phyloP scores from a whole-genome alignment of 2,888 invertebrate genomes.

The Steinernema carpocapsae region DNA sequence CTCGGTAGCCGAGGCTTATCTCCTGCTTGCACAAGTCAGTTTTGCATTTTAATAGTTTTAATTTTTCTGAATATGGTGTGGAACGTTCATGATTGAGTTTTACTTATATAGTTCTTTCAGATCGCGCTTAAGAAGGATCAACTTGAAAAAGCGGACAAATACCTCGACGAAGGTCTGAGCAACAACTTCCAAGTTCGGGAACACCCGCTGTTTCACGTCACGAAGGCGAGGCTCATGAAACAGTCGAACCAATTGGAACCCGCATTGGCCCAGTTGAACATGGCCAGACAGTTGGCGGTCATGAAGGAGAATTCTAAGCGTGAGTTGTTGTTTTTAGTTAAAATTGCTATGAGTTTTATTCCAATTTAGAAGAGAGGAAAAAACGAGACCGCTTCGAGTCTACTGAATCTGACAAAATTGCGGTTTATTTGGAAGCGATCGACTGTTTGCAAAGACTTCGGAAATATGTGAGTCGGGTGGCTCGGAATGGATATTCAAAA shows the following conservation, averaged over 20 bases:
- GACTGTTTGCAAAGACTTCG: slow-evolving; percentile 73
- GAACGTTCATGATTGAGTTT: too few relatives aligned
- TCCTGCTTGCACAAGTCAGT: slow-evolving; percentile 77
- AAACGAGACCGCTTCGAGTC: slow-evolving; percentile 31
- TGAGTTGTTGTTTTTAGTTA: background rate
- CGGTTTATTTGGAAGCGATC: slow-evolving; percentile 84
- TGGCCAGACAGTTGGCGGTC: slow-evolving; percentile 78
- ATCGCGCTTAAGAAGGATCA: slow-evolving; percentile 59
- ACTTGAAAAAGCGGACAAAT: slow-evolving; percentile 73
- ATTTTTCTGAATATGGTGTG: background rate
- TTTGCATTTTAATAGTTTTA: background rate
- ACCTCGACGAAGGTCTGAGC: slow-evolving; percentile 86
- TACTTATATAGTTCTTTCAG: too few relatives aligned
- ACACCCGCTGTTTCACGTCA: slow-evolving; percentile 86
- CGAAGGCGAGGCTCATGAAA: slow-evolving; percentile 83
- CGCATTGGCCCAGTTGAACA: slow-evolving; percentile 79
- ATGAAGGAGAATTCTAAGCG: slow-evolving; percentile 69
- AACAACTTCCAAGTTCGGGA: slow-evolving; percentile 90
- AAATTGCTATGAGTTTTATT: background rate
- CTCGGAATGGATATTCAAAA: background rate
- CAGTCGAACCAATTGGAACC: slow-evolving; percentile 78
- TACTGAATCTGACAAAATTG: slow-evolving; percentile 77
- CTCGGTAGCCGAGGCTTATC: slow-evolving; percentile 82
- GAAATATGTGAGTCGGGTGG: slow-evolving; percentile 47
- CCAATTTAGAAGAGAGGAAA: slow-evolving; percentile 17